phyloP scores from a whole-genome alignment of 2,797 vertebrate genomes.

The Sphaeramia orbicularis region DNA sequence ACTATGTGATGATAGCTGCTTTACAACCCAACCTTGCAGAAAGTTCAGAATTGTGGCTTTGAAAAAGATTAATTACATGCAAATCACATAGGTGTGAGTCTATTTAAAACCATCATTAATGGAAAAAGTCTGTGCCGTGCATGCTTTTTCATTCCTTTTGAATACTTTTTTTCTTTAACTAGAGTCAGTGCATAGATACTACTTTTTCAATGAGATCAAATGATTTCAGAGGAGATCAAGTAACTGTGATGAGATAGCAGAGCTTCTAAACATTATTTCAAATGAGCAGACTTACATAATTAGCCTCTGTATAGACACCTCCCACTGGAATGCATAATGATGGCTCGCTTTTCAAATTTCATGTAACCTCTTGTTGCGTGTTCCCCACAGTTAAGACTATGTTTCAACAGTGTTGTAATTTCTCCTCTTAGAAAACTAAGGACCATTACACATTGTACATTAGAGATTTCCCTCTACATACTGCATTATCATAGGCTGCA shows the following conservation, averaged over 20 bases:
- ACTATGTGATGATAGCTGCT: conserved; percentile 10
- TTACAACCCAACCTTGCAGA: neutral
- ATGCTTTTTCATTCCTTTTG: too few relatives aligned
- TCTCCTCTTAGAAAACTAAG: conserved; percentile 26
- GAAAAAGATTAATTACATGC: neutral
- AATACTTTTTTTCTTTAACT: too few relatives aligned
- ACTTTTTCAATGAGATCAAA: conserved; percentile 23
- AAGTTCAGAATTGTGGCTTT: too few relatives aligned
- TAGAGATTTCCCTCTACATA: neutral
- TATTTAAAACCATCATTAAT: neutral
- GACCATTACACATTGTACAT: conserved; percentile 33
- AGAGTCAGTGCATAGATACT: conserved; percentile 9
- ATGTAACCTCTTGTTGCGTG: conserved; percentile 31
- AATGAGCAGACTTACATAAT: conserved; percentile 45
- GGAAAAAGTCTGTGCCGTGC: too few relatives aligned
- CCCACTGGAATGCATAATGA: conserved; percentile 33
- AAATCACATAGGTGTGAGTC: neutral
- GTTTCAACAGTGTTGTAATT: conserved; percentile 36
- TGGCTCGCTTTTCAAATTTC: conserved; percentile 38
- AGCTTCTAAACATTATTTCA: conserved; percentile 38
- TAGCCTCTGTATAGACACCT: conserved; percentile 43
- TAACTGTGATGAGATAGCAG: conserved; percentile 25
- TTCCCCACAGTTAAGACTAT: conserved; percentile 28
- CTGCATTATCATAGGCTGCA: conserved; percentile 9
- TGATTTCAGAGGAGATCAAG: conserved; percentile 30